Percentiles rank a stretch among this genome's conserved stretches.
Conservation (phyloP, 2,888 invertebrate genomes). For the Eurytoma adleriae region DNA sequence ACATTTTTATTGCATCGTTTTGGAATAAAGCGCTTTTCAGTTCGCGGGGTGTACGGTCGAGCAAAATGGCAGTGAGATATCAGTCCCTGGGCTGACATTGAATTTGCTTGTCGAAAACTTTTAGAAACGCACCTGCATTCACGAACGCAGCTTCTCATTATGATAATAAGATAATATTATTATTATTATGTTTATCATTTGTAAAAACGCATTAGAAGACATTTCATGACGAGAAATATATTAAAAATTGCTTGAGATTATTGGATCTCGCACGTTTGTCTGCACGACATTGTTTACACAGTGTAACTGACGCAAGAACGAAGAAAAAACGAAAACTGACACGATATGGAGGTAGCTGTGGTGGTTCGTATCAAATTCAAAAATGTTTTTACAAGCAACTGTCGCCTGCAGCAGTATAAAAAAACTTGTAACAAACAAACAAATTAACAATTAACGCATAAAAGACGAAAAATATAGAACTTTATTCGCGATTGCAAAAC, state of each 20-base stretch:
- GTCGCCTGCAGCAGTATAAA: constrained; percentile 65
- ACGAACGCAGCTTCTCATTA: constrained; percentile 3
- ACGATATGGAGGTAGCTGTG: constrained; percentile 73
- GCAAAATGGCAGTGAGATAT: constrained; percentile 58
- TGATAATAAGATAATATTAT: constrained; percentile 34
- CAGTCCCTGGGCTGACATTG: constrained; percentile 31
- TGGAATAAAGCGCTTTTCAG: constrained; percentile 70
- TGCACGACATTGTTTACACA: constrained; percentile 21
- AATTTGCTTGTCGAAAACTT: constrained; percentile 1
- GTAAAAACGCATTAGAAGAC: too few species aligned
- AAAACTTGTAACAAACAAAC: constrained; percentile 70
- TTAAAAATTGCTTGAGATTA: too few species aligned
- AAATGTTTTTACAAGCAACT: constrained; percentile 56
- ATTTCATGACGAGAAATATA: too few species aligned
- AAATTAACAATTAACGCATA: constrained; percentile 67
- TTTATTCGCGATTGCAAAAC: constrained; percentile 9
- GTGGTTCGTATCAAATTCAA: constrained; percentile 65
- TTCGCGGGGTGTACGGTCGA: constrained; percentile 64
- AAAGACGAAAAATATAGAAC: constrained; percentile 62
- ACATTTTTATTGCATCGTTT: constrained; percentile 74
- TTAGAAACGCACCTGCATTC: constrained; percentile 1
- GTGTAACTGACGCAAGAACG: constrained; percentile 47
- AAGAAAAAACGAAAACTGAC: constrained; percentile 67
- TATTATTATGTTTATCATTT: constrained; percentile 9
- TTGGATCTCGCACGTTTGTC: too few species aligned